Conservation (phyloP, 2,113 vertebrate genomes). For the Mixornis gularis region DNA sequence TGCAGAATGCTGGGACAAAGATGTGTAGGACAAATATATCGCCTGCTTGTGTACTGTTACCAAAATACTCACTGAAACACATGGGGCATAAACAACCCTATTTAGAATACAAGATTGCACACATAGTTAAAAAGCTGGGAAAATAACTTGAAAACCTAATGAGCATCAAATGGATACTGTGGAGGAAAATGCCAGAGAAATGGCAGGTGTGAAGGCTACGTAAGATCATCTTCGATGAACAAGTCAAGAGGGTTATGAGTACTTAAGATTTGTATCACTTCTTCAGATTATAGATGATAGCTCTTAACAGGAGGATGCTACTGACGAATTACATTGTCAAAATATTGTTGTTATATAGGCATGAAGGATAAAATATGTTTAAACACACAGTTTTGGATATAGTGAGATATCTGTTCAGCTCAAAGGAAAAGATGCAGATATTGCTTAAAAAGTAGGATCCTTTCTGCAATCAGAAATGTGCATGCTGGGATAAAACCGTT, state of each 20-base stretch:
- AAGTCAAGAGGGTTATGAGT: slow-evolving; percentile 52
- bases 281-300: slow-evolving; percentile 64
- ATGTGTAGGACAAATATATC: slow-evolving; percentile 69
- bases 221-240: slow-evolving; percentile 45
- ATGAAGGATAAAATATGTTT: slow-evolving; percentile 69
- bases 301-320: slow-evolving; percentile 63
- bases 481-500: slow-evolving; percentile 19
- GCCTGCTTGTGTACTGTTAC: slow-evolving; percentile 67
- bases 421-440: slow-evolving; percentile 54
- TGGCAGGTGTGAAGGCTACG: slow-evolving; percentile 53
- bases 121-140: slow-evolving; percentile 61
- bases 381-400: slow-evolving; percentile 65
- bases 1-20: slow-evolving; percentile 67
- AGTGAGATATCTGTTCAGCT: slow-evolving; percentile 63
- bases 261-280: slow-evolving; percentile 68
- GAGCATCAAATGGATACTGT: slow-evolving; percentile 60
- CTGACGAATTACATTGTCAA: slow-evolving; percentile 67
- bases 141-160: slow-evolving; percentile 60
- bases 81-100: slow-evolving; percentile 64
- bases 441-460: slow-evolving; percentile 44
- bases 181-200: slow-evolving; percentile 52
- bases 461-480: neutral
- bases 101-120: slow-evolving; percentile 66
- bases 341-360: slow-evolving; percentile 68
- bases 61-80: slow-evolving; percentile 66